Base-by-base conservation (phyloP, 2,888 invertebrate genomes). In the Hirtodrosophila histrioides region DNA sequence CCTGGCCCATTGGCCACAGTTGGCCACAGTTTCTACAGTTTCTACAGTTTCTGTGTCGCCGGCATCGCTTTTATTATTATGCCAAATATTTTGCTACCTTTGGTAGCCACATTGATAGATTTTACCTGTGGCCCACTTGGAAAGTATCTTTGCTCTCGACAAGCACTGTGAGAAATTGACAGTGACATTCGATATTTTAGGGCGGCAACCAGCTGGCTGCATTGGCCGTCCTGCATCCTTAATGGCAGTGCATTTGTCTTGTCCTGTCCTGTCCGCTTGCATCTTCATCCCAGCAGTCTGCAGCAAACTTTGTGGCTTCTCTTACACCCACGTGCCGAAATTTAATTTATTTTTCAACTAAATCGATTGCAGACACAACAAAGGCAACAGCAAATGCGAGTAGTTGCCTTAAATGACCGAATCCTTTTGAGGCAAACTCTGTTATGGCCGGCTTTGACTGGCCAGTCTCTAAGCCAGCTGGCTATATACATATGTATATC, bases 281-380 rank as follows among this genome's bases (percentile, higher is more conserved):
- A 60, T 54, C 63, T 55, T 37, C 51, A 62, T 58, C 57, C 69
- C 33, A n/a, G 12, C 31, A 35, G 17, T 46, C 12, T 37, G 40
- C 35, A 27, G 40, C 44, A 55, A 69, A 75, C 60, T 69, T 54
- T 69, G 49, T 41, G 69, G 54, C 51, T 57, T 73, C 11, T 23
- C 51, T 49, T 36, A 29, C 24, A 44, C 44, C 41, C 27, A 53
- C 46, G 46, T 39, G 48, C 37, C 44, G 62, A 74, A 86, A 86
- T 80, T 80, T 83, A 86, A 82, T 86, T 82, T 82, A 86, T 70
- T 81, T 83, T 64, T 46, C 44, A 83, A 69, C 77, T 73, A 79
- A 75, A 81, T 81, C 86, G 80, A 85, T 80, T 63, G 65, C 68
- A 63, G 48, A 60, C 58, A 31, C 41, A 54, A 12, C 11, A 39